Conservation (phyloP, 1,140 invertebrate species). For the Oryctes rhinoceros region DNA sequence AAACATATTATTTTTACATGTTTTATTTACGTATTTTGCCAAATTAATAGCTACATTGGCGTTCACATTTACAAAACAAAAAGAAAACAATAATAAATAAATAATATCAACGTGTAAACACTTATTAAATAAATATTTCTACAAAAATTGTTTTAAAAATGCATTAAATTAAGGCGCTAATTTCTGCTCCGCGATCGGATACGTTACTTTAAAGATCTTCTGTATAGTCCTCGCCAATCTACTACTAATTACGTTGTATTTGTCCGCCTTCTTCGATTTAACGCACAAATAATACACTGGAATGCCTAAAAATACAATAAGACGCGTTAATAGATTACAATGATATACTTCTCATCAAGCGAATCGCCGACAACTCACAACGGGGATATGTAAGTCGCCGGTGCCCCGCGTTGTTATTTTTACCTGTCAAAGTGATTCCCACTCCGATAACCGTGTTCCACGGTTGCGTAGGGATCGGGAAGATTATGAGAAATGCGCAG, state of each 20-base stretch:
- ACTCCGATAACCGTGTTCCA: slow-evolving; percentile 85
- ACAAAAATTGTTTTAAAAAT: slow-evolving; percentile 41
- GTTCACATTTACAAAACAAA: background rate
- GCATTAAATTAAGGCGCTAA: slow-evolving; percentile 43
- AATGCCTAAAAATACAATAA: slow-evolving; percentile 68
- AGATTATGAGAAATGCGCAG: slow-evolving; percentile 82
- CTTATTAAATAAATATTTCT: slow-evolving; percentile 36
- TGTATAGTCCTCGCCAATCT: slow-evolving; percentile 63
- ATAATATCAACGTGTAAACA: slow-evolving; percentile 30
- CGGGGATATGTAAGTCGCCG: no score
- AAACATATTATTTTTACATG: background rate
- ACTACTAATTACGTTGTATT: slow-evolving; percentile 60
- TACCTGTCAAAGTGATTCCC: slow-evolving; percentile 77
- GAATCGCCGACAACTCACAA: background rate
- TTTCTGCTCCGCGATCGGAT: slow-evolving; percentile 52
- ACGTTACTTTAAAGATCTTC: slow-evolving; percentile 61
- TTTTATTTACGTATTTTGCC: background rate
- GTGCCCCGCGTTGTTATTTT: slow-evolving; percentile 27
- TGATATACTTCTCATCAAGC: background rate
- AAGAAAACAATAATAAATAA: slow-evolving; percentile 26
- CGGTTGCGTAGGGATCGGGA: slow-evolving; percentile 81
- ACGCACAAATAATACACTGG: slow-evolving; percentile 92
- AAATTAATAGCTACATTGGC: background rate
- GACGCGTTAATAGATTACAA: background rate
- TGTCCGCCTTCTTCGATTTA: slow-evolving; percentile 76